phyloP scores from a whole-genome alignment of 2,113 vertebrate species.

The Erinaceus europaeus region DNA sequence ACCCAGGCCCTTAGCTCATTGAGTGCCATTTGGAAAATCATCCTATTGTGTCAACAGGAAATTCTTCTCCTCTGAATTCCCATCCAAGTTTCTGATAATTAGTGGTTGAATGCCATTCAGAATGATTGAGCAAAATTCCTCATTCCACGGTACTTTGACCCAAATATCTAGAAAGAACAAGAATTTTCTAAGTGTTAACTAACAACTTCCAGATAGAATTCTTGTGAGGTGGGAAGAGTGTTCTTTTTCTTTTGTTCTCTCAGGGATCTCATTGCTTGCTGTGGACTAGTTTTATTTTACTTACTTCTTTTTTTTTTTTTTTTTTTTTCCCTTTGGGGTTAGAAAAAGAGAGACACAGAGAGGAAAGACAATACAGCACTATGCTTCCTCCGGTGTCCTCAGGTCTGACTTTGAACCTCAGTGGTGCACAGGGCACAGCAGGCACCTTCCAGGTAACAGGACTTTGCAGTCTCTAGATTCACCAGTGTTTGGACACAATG shows the following conservation, averaged over 20 bases:
- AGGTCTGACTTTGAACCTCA: too few relatives aligned
- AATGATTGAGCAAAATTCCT: conserved; percentile 60
- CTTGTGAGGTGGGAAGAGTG: too few relatives aligned
- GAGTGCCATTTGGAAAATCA: conserved; percentile 32
- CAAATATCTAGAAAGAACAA: conserved; percentile 35
- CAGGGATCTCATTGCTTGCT: too few relatives aligned
- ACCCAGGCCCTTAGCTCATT: neutral
- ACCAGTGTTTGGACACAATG: neutral
- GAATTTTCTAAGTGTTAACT: conserved; percentile 28
- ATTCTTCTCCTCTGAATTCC: conserved; percentile 52
- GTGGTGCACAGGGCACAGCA: too few relatives aligned
- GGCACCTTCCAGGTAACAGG: too few relatives aligned
- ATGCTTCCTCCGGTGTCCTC: too few relatives aligned
- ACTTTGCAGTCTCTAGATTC: neutral
- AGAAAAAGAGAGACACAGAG: too few relatives aligned
- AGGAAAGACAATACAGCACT: too few relatives aligned
- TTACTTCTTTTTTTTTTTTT: too few relatives aligned
- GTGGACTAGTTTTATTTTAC: too few relatives aligned
- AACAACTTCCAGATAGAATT: conserved; percentile 28
- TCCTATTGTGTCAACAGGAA: conserved; percentile 30
- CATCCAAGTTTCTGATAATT: conserved; percentile 64
- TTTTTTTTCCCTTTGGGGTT: too few relatives aligned
- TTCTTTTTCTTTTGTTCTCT: too few relatives aligned
- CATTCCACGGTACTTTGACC: conserved; percentile 50
- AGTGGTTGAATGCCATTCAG: conserved; percentile 65